Conservation (phyloP, 1,140 invertebrate species). For the Scaptomyza pallida region DNA sequence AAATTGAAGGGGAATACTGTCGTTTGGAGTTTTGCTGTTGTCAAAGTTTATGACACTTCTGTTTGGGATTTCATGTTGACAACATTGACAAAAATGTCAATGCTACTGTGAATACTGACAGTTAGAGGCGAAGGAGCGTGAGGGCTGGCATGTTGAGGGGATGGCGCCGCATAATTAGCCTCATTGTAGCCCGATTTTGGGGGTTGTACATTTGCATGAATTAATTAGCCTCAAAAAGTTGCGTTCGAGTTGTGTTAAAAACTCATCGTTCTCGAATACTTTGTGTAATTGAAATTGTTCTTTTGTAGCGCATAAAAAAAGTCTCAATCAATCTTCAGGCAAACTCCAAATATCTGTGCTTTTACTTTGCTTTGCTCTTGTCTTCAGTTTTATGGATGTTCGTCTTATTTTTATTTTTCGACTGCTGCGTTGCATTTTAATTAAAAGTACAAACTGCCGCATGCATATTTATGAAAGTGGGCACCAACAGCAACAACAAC, state of each 20-base stretch:
- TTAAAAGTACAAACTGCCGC: constrained; percentile 74
- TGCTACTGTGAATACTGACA: constrained; percentile 28
- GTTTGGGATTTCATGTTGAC: constrained; percentile 74
- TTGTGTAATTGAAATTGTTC: constrained; percentile 70
- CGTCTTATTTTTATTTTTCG: constrained; percentile 4
- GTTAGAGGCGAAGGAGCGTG: too few species aligned
- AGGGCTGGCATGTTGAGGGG: neutral
- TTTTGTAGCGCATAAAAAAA: constrained; percentile 5
- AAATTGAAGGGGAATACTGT: constrained; percentile 5
- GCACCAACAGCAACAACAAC: constrained; percentile 28
- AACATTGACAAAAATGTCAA: constrained; percentile 80
- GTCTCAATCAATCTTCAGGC: constrained; percentile 69
- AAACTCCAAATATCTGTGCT: constrained; percentile 59
- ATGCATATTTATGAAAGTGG: constrained; percentile 80
- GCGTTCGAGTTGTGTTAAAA: constrained; percentile 44
- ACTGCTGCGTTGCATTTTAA: constrained; percentile 69
- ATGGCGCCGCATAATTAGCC: constrained; percentile 72
- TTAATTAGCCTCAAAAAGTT: constrained; percentile 74
- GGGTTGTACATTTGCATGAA: constrained; percentile 71
- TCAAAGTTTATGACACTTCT: constrained; percentile 80
- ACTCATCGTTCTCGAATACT: constrained; percentile 47
- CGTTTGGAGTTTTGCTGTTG: constrained; percentile 46
- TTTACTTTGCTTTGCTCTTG: constrained; percentile 24
- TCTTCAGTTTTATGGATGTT: constrained; percentile 16
- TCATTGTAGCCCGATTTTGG: constrained; percentile 40